Conservation (phyloP, 2,888 invertebrate genomes). For the Emmelina monodactyla region DNA sequence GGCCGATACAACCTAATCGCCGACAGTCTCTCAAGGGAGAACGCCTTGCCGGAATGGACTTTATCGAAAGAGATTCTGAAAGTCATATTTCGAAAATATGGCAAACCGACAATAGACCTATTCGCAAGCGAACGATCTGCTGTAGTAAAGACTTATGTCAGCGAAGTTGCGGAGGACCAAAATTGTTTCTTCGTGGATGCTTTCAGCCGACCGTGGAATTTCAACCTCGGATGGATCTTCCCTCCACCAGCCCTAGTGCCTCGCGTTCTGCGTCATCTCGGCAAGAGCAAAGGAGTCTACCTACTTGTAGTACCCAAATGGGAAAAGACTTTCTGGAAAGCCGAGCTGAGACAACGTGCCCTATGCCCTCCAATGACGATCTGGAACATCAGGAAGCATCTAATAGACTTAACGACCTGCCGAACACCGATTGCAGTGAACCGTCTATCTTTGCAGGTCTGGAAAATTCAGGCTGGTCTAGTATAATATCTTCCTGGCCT, state of each 20-base stretch:
- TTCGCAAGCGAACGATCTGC: conserved; percentile 14
- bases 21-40: conserved; percentile 14
- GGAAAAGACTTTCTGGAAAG: conserved; percentile 3
- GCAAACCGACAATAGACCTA: conserved; percentile 12
- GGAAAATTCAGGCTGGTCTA: conserved; percentile 15
- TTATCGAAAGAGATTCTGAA: neutral
- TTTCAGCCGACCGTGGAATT: conserved; percentile 16
- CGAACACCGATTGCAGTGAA: conserved; percentile 9
- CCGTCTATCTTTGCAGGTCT: too few species aligned
- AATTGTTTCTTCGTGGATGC: conserved; percentile 9
- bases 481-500: conserved; percentile 1
- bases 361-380: neutral
- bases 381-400: conserved; percentile 4
- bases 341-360: neutral
- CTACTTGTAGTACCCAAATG: conserved; percentile 11
- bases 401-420: conserved; percentile 14
- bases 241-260: conserved; percentile 17
- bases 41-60: neutral
- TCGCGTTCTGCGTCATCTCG: conserved; percentile 14
- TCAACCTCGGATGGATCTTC: conserved; percentile 16
- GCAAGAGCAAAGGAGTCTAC: conserved; percentile 12
- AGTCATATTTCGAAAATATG: conserved; percentile 7
- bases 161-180: conserved; percentile 8
- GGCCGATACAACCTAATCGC: conserved; percentile 14
- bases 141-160: conserved; percentile 13